Conservation (phyloP, 2,113 vertebrate genomes). For the Antechinus flavipes region DNA sequence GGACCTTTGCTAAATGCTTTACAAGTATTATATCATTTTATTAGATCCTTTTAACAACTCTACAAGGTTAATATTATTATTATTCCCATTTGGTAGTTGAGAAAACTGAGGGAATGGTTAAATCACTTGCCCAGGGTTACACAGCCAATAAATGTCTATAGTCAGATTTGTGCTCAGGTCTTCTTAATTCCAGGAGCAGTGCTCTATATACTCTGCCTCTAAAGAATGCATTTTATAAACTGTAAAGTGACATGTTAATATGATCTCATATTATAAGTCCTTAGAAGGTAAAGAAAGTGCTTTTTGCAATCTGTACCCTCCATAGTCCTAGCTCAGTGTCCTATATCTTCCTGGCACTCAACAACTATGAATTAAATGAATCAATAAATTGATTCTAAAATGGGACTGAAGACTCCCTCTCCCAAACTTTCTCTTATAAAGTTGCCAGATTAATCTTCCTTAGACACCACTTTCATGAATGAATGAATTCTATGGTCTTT, state of each 20-base stretch:
- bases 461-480: not conserved
- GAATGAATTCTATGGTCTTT: not conserved
- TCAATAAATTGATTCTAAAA: not conserved
- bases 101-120: not conserved
- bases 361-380: not conserved
- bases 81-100: conserved; percentile 6
- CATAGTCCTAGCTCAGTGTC: not conserved
- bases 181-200: not conserved
- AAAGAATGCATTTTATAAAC: not conserved
- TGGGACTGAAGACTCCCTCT: not conserved
- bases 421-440: not conserved
- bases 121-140: not conserved
- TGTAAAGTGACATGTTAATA: not conserved
- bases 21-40: conserved; percentile 7
- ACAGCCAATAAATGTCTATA: not conserved
- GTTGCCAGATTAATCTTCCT: not conserved
- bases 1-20: not conserved
- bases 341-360: not conserved
- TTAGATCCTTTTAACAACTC: not conserved
- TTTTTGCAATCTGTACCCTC: not conserved
- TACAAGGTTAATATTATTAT: not conserved
- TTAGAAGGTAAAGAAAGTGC: not conserved
- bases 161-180: conserved; percentile 1
- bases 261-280: not conserved
- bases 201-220: not conserved